These are phyloP conservation scores for Gouania willdenowi DNA, from an alignment of 2,797 vertebrate species.

Conservation along the genomic window DNA sequence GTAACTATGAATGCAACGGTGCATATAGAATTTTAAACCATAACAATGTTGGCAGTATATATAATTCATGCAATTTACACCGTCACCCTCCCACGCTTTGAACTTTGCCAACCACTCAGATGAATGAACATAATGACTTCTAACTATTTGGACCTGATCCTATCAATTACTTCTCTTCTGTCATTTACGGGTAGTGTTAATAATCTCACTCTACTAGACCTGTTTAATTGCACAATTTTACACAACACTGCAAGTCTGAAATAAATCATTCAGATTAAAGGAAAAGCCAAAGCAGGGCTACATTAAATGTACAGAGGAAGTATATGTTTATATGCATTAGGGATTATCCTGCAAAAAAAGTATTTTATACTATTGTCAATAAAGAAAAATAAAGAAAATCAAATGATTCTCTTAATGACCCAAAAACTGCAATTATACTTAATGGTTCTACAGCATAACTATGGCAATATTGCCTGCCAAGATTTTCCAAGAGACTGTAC, in stretches of 20 bases:
- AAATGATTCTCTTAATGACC: not conserved
- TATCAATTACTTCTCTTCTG: too few relatives aligned
- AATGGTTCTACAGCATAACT: too few relatives aligned
- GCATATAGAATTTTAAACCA: slow-evolving; percentile 33
- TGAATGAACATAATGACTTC: slow-evolving; percentile 19
- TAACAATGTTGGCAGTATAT: slow-evolving; percentile 29
- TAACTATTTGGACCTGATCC: slow-evolving; percentile 20
- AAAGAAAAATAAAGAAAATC: too few relatives aligned
- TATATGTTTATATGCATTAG: too few relatives aligned
- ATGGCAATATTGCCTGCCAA: not conserved
- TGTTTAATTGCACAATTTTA: too few relatives aligned
- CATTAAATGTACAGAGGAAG: not conserved
- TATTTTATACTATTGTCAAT: too few relatives aligned
- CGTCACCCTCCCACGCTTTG: slow-evolving; percentile 21
- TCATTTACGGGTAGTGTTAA: too few relatives aligned
- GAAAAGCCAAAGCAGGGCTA: not conserved
- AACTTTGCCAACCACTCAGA: slow-evolving; percentile 33
- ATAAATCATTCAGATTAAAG: not conserved
- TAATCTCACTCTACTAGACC: too few relatives aligned
- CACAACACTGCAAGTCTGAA: not conserved
- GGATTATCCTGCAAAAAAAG: too few relatives aligned
- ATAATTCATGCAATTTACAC: slow-evolving; percentile 28
- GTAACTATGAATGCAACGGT: slow-evolving; percentile 46
- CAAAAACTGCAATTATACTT: too few relatives aligned
- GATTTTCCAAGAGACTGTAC: too few relatives aligned